Conservation (phyloP, 2,888 invertebrate species). For the Hymenopus coronatus region DNA sequence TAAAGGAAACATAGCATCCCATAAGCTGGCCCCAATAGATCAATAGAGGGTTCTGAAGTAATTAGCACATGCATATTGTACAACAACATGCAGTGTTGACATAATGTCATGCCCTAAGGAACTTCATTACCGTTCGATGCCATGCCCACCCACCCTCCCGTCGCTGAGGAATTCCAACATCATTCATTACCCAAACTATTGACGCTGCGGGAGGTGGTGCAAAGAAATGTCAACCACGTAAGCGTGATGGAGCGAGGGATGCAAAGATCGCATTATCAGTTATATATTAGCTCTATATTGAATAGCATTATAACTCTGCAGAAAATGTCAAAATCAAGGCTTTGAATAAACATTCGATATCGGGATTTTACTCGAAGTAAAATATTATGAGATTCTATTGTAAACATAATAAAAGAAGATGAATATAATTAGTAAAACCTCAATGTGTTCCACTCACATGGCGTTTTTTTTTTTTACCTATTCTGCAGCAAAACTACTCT, state of each 20-base stretch:
- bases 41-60: background rate
- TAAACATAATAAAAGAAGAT: too few species aligned
- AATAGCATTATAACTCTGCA: too few species aligned
- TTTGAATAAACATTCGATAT: too few species aligned
- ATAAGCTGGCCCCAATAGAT: background rate
- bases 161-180: background rate
- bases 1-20: background rate
- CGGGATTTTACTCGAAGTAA: too few species aligned
- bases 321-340: too few species aligned
- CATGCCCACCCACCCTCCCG: background rate
- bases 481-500: too few species aligned
- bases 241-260: background rate
- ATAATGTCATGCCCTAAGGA: background rate
- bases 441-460: too few species aligned
- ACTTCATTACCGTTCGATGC: background rate
- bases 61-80: background rate
- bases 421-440: too few species aligned
- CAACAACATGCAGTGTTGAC: background rate
- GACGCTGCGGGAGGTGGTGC: background rate
- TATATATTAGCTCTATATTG: background rate
- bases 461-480: too few species aligned
- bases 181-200: background rate
- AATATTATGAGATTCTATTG: too few species aligned
- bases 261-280: background rate
- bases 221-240: background rate